A percentile compares a stretch with the other conserved stretches of the same genome.
Conservation (phyloP, 2,888 invertebrate species). For the Tiliacea aurago region DNA sequence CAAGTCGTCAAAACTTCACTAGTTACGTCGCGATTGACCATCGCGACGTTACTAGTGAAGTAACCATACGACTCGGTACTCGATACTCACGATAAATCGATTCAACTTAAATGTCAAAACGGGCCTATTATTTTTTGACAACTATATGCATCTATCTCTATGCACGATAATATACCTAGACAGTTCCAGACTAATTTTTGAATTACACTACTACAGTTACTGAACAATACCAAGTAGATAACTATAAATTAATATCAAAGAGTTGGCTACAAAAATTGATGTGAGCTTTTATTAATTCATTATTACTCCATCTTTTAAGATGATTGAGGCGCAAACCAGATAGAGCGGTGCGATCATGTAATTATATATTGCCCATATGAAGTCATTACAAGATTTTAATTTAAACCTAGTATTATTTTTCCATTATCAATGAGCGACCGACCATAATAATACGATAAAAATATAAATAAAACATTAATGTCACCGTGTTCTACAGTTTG, state of each 20-base stretch:
- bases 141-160: too few species aligned
- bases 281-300: constrained; percentile 41
- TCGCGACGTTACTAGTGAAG: too few species aligned
- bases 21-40: too few species aligned
- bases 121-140: too few species aligned
- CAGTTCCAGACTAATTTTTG: constrained; percentile 5
- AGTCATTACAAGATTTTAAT: constrained; percentile 75
- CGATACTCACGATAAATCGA: too few species aligned
- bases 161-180: not conserved
- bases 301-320: constrained; percentile 58
- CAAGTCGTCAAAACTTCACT: too few species aligned
- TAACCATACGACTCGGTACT: too few species aligned
- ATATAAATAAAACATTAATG: constrained; percentile 67
- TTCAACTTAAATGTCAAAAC: too few species aligned
- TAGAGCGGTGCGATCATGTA: constrained; percentile 61
- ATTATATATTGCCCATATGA: constrained; percentile 70
- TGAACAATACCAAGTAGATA: constrained; percentile 9
- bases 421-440: constrained; percentile 68
- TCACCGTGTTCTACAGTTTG: constrained; percentile 57
- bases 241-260: constrained; percentile 38
- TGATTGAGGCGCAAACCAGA: constrained; percentile 43
- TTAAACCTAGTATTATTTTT: constrained; percentile 74
- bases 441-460: constrained; percentile 65
- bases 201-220: constrained; percentile 25
- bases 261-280: constrained; percentile 11